Evolutionary conservation across 2,113 vertebrate species (phyloP), one percentile per base, ranked within the genome.

Genomic region (Cebus imitator): DNA sequence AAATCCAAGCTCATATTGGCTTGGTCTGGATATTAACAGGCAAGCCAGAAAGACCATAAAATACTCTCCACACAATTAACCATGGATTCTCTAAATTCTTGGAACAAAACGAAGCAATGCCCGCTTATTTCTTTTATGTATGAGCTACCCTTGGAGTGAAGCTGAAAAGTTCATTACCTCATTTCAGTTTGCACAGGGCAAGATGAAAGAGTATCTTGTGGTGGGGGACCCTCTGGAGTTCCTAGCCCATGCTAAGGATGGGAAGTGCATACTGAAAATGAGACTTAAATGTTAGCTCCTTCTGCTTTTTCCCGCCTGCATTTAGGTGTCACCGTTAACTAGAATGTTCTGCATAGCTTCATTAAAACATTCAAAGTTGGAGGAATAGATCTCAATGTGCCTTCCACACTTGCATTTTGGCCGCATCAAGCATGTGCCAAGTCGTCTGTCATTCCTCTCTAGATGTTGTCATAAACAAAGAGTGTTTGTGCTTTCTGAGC

Each of bases 401-500:
- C 76, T 43, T 73, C 25, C 50, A 14, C 21, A n/a, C 32, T 78
- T 94, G 64, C 35, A 8, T 93, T 75, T 92, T 81, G 64, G 35
- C 50, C 2, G 68, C 21, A 30, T 75, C 43, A 70, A 81, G 76
- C 75, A 13, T 18, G 14, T 48, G 43, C 73, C 58, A 57, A 87
- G 64, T 6, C 20, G 27, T 72, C 7, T 61, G 43, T 14, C 35
- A 57, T 72, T 78, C 27, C 83, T 27, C 55, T 50, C 17, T 52
- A 40, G 50, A 25, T 21, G 37, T 43, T 50, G 14, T 75, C 30
- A 66, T 25, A 76, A 76, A 8, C 30, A n/a, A 43, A 68, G 21
- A 35, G 21, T 43, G 25, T 57, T 61, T 57, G 13, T 75, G 8
- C 9, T 90, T 6, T 96, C 96, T 12, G 98, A 88, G 91, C 94